Conservation (phyloP, 37 sponge, comb jelly and placozoan genomes). For the Agelas oroides region DNA sequence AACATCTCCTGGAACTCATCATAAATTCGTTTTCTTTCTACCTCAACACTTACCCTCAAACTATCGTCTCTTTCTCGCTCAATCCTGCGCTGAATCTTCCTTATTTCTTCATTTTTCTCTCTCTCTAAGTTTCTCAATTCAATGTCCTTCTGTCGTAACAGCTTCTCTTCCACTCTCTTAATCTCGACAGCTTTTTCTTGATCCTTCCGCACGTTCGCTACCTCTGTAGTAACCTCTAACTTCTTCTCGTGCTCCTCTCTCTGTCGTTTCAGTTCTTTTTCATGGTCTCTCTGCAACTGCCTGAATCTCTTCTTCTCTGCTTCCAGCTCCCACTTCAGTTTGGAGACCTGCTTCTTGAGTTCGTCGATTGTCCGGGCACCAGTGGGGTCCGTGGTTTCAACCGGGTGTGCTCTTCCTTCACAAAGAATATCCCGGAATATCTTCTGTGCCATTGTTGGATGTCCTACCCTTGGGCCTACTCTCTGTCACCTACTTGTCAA, state of each 20-base stretch:
- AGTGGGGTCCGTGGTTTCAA: conserved; percentile 55
- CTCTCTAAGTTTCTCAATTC: conserved; percentile 48
- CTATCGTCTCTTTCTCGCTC: conserved; percentile 52
- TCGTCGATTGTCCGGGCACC: conserved; percentile 65
- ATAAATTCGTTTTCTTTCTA: conserved; percentile 22
- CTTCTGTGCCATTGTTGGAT: conserved; percentile 49
- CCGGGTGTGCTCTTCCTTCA: conserved; percentile 46
- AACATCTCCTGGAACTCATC: conserved; percentile 32
- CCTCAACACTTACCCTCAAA: conserved; percentile 33
- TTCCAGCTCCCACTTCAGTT: conserved; percentile 56
- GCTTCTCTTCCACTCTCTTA: conserved; percentile 56
- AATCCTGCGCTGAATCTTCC: conserved; percentile 35
- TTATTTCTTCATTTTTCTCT: conserved; percentile 75
- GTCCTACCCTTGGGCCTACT: no score
- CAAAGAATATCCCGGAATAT: conserved; percentile 58
- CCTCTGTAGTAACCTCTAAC: conserved; percentile 47
- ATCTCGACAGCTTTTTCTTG: conserved; percentile 63
- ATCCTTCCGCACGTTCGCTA: conserved; percentile 44
- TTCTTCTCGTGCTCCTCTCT: conserved; percentile 66
- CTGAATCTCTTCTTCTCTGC: conserved; percentile 61
- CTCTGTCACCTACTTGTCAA: no score
- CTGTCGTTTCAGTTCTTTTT: conserved; percentile 34
- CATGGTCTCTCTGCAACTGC: conserved; percentile 37
- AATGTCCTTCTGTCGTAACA: conserved; percentile 51
- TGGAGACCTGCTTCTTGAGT: conserved; percentile 54